A percentile compares a stretch with the other conserved stretches of the same genome.
phyloP scores from a whole-genome alignment of 2,113 vertebrate species.

The Spermophilus dauricus region DNA sequence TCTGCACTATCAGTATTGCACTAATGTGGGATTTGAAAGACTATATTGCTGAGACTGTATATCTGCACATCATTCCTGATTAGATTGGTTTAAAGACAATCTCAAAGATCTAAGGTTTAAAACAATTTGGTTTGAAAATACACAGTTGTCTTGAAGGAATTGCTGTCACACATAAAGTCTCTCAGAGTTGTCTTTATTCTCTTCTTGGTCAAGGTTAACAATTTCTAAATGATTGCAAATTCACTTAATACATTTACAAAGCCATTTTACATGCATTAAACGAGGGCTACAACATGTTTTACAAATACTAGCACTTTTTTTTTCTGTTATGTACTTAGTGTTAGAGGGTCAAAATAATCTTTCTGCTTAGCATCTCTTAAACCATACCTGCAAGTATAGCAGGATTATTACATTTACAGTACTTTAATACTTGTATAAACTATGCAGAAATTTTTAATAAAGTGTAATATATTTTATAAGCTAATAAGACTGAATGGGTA shows the following conservation, averaged over 20 bases:
- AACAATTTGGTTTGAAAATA: slow-evolving; percentile 70
- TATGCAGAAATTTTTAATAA: slow-evolving; percentile 90
- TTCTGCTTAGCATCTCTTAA: slow-evolving; percentile 89
- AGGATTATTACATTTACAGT: slow-evolving; percentile 88
- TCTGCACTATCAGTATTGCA: slow-evolving; percentile 86
- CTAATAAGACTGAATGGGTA: slow-evolving; percentile 93
- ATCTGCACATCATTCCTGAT: slow-evolving; percentile 62
- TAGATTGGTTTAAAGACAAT: slow-evolving; percentile 71
- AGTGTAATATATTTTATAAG: slow-evolving; percentile 93
- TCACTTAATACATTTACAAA: slow-evolving; percentile 80
- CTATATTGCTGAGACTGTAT: slow-evolving; percentile 70
- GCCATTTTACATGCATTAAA: slow-evolving; percentile 84
- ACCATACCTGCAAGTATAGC: slow-evolving; percentile 87
- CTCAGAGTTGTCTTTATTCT: slow-evolving; percentile 75
- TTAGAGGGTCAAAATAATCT: slow-evolving; percentile 89
- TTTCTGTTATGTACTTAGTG: slow-evolving; percentile 85
- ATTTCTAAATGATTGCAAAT: slow-evolving; percentile 76
- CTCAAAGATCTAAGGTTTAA: slow-evolving; percentile 58
- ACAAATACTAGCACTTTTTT: slow-evolving; percentile 89
- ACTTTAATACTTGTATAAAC: slow-evolving; percentile 90
- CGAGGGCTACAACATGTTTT: slow-evolving; percentile 86
- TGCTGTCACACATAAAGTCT: slow-evolving; percentile 58
- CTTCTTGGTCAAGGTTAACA: slow-evolving; percentile 83
- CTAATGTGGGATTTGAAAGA: slow-evolving; percentile 78
- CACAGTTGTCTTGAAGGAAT: slow-evolving; percentile 54